These are phyloP conservation scores for Sphinx pinastri DNA, from an alignment of 2,888 invertebrate species.

Conservation along the genomic window DNA sequence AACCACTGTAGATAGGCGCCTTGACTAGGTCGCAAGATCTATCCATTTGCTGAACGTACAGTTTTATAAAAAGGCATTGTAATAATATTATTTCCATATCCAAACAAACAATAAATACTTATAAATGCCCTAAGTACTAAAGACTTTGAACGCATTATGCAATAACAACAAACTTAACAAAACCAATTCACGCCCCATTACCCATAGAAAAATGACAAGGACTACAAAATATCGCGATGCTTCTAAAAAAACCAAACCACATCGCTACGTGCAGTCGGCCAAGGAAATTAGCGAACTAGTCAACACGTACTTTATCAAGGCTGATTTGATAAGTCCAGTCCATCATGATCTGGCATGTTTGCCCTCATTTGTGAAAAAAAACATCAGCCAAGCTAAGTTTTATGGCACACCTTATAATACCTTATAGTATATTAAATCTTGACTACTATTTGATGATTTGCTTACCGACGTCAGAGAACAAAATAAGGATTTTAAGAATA, in stretches of 20 bases:
- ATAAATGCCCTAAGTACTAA: not conserved
- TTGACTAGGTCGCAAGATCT: not conserved
- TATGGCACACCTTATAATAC: too few relatives aligned
- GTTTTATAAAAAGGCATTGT: not conserved
- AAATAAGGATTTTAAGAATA: too few relatives aligned
- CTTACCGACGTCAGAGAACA: too few relatives aligned
- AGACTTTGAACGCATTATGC: constrained; percentile 1
- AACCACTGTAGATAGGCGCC: too few relatives aligned
- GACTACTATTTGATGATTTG: too few relatives aligned
- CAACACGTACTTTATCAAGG: constrained; percentile 54
- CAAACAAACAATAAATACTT: too few relatives aligned
- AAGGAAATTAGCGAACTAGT: constrained; percentile 49
- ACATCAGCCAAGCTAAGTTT: not conserved
- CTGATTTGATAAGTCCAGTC: constrained; percentile 26
- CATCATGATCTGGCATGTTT: not conserved
- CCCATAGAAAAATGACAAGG: constrained; percentile 38
- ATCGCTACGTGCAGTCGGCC: constrained; percentile 52
- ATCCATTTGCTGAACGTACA: not conserved
- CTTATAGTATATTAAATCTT: too few relatives aligned
- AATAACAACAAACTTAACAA: constrained; percentile 32
- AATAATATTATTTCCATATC: not conserved
- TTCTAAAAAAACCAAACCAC: constrained; percentile 46
- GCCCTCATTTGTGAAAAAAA: constrained; percentile 15
- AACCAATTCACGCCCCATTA: constrained; percentile 45
- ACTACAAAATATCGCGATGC: constrained; percentile 48